A percentile compares a stretch with the other conserved stretches of the same genome.
Conservation (phyloP, 1,140 invertebrate genomes). For the Drosophila eugracilis region DNA sequence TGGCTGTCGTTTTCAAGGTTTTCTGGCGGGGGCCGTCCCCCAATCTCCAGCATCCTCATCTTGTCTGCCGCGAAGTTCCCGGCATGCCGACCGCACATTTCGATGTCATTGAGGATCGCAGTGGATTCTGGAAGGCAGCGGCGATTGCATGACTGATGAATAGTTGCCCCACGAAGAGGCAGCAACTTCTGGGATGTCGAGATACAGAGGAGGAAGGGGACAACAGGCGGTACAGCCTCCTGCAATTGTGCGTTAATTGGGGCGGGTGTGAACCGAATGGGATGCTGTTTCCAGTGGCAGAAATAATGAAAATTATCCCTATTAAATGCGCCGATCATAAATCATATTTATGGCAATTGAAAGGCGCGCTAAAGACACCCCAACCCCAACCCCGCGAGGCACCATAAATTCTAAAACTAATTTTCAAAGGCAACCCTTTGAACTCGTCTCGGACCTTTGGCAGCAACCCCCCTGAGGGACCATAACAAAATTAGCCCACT, state of each 20-base stretch:
- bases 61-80: conserved; percentile 44
- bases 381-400: neutral
- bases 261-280: conserved; percentile 47
- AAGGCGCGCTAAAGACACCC: conserved; percentile 57
- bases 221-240: conserved; percentile 10
- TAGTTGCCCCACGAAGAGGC: conserved; percentile 31
- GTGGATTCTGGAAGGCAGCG: conserved; percentile 20
- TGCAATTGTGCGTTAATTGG: conserved; percentile 53
- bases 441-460: conserved; percentile 37
- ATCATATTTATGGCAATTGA: conserved; percentile 83
- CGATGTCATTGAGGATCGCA: conserved; percentile 79
- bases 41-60: neutral
- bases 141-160: conserved; percentile 65
- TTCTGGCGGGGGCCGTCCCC: conserved; percentile 49
- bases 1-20: conserved; percentile 61
- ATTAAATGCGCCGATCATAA: conserved; percentile 78
- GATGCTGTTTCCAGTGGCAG: conserved; percentile 34
- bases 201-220: neutral
- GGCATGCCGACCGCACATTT: conserved; percentile 78
- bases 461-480: conserved; percentile 43
- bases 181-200: neutral
- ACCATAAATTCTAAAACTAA: conserved; percentile 77
- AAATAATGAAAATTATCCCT: conserved; percentile 71
- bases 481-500: conserved; percentile 68
- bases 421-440: conserved; percentile 75